Base-by-base conservation (phyloP, 23 tunicate species). In the Aplidium turbinatum region DNA sequence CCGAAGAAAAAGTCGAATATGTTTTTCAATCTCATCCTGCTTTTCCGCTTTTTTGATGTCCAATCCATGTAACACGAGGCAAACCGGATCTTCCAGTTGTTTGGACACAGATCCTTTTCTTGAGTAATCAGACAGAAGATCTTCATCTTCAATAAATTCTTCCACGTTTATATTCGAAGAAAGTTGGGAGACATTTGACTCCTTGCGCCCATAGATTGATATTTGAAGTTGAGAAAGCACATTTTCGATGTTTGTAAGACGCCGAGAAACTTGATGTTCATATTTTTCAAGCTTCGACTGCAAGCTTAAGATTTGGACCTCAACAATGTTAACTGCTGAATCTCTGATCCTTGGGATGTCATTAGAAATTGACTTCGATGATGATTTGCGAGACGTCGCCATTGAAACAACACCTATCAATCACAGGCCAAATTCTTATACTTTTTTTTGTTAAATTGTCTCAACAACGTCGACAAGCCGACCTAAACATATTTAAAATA, bases 241-340 rank as follows among this genome's bases (percentile, higher is more conserved):
- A 27, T 27, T 60, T 58, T 81, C 87, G 29, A 81, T 81, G 53
- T 81, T 81, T 61, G 72, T 73, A 2, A 81, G 51, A 9, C 87
- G 40, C 32, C 31, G 22, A 27, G 57, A 6, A 22, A 72, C 29
- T 34, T 72, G 78, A 16, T 63, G 72, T 38, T 81, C 87, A 9
- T 53, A 32, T 32, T 71, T 70, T 4, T 72, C 73, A 21, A 81
- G 21, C 27, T 58, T 32, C 11, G 60, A 57, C 46, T 50, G 31
- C 52, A 81, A 34, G n/a, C 52, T 22, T 0, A 72, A 23, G 33
- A 81, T 47, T 24, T 81, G 79, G n/a, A 62, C 79, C 32, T 72
- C 73, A 11, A 72, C 19, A 11, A 58, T 21, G 40, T 80, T 70
- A 31, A 76, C 22, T 9, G 22, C 22, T 3, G 81, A 76, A 38